Base-by-base conservation (phyloP, 2,888 invertebrate genomes). In the Anodontia alba region DNA sequence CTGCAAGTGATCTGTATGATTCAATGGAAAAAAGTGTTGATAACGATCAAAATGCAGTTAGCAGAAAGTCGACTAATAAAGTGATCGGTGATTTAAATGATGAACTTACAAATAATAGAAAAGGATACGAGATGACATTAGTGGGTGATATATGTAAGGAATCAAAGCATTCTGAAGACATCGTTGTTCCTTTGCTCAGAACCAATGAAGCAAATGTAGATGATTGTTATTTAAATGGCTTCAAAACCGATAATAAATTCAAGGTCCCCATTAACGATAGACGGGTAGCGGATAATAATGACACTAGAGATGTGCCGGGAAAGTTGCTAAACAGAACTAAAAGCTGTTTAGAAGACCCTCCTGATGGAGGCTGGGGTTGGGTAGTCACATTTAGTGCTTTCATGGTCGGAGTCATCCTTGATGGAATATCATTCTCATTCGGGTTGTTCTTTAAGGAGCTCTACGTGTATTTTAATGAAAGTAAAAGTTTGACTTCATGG, bases 331-430 rank as follows among this genome's bases (percentile, higher is more conserved):
- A 29, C 7, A 31, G 62, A 33, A 33, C 33, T 33, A 31, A 62
- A 43, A 82, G 82, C 76, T 82, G 82, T 69, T 80, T 80, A 70
- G 84, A 84, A 72, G 80, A 84, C 78, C 93, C 98, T 0, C 98
- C 98, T 0, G 98, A 98, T 92, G 98, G 98, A 23, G 98, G 98
- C 12, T 99, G 97, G 97, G 98, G 98, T 38, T 99, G 98, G 98
- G 96, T 98, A 72, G 96, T 99, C 72, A 97, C 98, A 3, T 95
- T 96, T 0, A 98, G 98, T 0, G 98, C 98, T 1, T 99, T 99
- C 95, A 96, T 97, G 95, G 98, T 98, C 95, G 98, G 98, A 93
- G 95, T 98, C 67, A 95, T 99, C 68, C 97, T 99, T 23, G 99
- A 99, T 93, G 99, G 99, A 57, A 97, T 98, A 89, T 97, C 98